Percentiles rank a stretch among this genome's conserved stretches.
These are phyloP conservation scores for Burhinus bistriatus DNA, from an alignment of 2,113 vertebrate genomes.

Conservation along the genomic window DNA sequence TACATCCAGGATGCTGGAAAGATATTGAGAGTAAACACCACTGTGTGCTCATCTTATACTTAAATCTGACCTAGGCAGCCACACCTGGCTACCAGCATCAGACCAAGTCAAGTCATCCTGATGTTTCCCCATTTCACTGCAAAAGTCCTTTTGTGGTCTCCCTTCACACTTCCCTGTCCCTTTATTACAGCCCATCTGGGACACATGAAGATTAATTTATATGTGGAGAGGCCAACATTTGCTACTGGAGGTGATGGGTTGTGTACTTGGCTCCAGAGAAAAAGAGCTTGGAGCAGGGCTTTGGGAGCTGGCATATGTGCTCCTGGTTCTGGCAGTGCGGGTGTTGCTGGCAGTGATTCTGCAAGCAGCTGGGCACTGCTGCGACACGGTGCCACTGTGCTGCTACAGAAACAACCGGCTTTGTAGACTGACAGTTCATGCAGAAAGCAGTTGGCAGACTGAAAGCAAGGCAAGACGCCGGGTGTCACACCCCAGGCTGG, in stretches of 20 bases:
- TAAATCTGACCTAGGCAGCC: not conserved
- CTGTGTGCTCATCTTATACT: not conserved
- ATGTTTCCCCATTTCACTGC: not conserved
- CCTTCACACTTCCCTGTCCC: not conserved
- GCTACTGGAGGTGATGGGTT: not conserved
- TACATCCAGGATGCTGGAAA: not conserved
- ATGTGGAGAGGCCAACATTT: not conserved
- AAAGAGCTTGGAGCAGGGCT: not conserved
- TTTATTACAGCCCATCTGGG: not conserved
- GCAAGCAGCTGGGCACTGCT: not conserved
- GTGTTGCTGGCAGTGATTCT: not conserved
- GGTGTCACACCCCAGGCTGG: not conserved
- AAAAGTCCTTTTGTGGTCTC: not conserved
- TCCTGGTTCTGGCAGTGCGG: rapidly evolving
- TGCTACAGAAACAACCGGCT: not conserved
- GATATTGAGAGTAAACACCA: not conserved
- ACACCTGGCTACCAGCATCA: not conserved
- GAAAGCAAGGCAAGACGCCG: not conserved
- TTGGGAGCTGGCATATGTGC: not conserved
- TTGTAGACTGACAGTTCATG: not conserved
- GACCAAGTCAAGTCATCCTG: not conserved
- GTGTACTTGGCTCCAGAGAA: not conserved
- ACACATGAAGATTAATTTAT: not conserved
- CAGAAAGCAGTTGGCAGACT: not conserved
- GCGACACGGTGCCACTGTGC: not conserved